These are phyloP conservation scores for Popillia japonica DNA, from an alignment of 1,140 invertebrate species.

Conservation along the genomic window DNA sequence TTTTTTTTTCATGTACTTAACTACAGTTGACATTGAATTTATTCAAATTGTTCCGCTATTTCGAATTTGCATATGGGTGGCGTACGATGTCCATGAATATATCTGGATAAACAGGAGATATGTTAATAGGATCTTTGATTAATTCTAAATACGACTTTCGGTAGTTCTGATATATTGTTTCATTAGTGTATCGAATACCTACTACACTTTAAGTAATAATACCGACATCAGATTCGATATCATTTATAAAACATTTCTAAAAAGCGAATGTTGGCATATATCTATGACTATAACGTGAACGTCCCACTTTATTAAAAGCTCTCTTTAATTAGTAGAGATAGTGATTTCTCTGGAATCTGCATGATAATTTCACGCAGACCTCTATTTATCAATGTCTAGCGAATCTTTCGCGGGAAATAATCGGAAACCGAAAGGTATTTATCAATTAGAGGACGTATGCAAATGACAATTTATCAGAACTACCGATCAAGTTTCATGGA, in stretches of 20 bases:
- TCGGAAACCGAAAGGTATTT: conserved; percentile 7
- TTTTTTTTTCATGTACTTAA: background rate
- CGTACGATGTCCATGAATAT: conserved; percentile 7
- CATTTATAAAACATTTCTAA: too few species aligned
- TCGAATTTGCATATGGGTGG: conserved; percentile 9
- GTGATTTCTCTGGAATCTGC: background rate
- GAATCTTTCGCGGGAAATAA: background rate
- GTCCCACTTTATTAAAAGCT: background rate
- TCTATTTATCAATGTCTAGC: conserved; percentile 15
- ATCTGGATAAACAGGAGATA: background rate
- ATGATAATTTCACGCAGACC: background rate
- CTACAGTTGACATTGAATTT: conserved; percentile 29
- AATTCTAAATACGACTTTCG: background rate
- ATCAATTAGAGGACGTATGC: conserved; percentile 25
- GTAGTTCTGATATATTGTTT: background rate
- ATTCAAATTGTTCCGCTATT: conserved; percentile 32
- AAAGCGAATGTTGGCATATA: too few species aligned
- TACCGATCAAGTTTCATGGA: background rate
- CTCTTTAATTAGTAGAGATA: conserved; percentile 8
- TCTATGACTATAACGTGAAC: background rate
- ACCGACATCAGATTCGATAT: too few species aligned
- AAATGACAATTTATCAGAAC: conserved; percentile 17
- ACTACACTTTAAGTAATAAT: too few species aligned
- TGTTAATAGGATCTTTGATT: background rate
- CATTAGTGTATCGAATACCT: too few species aligned